phyloP scores from a whole-genome alignment of 2,113 vertebrate species.

The Pterocles burchelli region DNA sequence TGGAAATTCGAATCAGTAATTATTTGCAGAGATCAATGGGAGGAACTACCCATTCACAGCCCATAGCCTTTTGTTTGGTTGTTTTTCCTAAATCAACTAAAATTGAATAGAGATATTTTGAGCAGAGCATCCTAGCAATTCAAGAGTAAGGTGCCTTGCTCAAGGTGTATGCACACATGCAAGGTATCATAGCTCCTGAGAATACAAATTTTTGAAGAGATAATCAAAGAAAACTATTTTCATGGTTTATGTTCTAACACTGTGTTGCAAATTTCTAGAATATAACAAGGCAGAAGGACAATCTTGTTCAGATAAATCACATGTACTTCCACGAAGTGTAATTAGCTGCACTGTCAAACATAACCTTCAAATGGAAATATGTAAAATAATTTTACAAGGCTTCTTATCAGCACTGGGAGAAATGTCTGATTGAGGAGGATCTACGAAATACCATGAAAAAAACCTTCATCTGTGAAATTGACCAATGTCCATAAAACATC shows the following conservation, averaged over 20 bases:
- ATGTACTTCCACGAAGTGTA: fast-evolving
- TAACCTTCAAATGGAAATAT: background rate
- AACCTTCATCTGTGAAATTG: background rate
- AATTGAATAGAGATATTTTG: background rate
- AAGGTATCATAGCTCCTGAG: background rate
- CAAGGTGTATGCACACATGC: background rate
- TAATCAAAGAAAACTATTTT: background rate
- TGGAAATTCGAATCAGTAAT: conserved; percentile 47
- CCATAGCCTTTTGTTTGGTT: background rate
- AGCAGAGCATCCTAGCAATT: background rate
- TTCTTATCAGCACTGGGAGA: background rate
- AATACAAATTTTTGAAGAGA: background rate
- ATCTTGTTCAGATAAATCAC: background rate
- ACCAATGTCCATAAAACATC: background rate
- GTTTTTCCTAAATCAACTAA: background rate
- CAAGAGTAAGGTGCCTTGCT: background rate
- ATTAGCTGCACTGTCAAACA: background rate
- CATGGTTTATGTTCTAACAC: background rate
- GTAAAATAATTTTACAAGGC: background rate
- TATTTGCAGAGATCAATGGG: conserved; percentile 19
- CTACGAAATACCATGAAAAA: background rate
- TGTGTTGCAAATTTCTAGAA: background rate
- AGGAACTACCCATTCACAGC: background rate
- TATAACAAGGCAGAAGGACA: background rate
- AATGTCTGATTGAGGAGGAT: background rate